Percentiles rank a stretch among this genome's conserved stretches.
These are phyloP conservation scores for Drosophila villosipedis DNA, from an alignment of 2,888 invertebrate genomes.

Conservation along the genomic window DNA sequence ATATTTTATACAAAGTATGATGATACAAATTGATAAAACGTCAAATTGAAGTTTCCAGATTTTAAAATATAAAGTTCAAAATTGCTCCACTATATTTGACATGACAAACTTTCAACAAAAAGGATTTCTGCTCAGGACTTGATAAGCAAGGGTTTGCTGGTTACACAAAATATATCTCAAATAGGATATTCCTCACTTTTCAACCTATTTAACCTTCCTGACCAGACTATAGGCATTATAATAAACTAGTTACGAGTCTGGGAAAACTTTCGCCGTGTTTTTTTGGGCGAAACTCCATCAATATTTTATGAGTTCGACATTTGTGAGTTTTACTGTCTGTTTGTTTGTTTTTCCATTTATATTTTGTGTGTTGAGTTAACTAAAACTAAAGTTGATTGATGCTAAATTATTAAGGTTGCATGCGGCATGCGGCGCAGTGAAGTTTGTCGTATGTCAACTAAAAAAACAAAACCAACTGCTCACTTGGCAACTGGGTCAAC, in stretches of 20 bases:
- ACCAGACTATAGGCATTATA: background rate
- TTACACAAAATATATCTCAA: background rate
- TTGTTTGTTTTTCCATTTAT: constrained; percentile 23
- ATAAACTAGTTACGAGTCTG: constrained; percentile 16
- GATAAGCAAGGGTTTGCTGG: background rate
- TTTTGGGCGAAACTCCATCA: constrained; percentile 32
- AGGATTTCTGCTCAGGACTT: background rate
- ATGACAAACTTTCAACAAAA: background rate
- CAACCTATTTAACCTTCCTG: background rate
- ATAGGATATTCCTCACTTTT: background rate
- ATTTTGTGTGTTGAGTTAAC: constrained; percentile 32
- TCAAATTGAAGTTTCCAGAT: no score
- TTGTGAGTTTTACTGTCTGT: constrained; percentile 39
- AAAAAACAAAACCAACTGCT: background rate
- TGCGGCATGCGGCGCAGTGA: constrained; percentile 34
- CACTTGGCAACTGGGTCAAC: constrained; percentile 63
- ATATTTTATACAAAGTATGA: background rate
- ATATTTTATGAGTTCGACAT: constrained; percentile 48
- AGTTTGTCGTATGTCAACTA: constrained; percentile 24
- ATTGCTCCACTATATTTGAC: no score
- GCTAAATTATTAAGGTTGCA: constrained; percentile 73
- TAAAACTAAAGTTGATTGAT: constrained; percentile 53
- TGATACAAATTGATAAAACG: no score
- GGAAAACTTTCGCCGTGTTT: constrained; percentile 45
- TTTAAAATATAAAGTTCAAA: no score